Percentiles rank a stretch among this genome's conserved stretches.
phyloP scores from a whole-genome alignment of 2,797 vertebrate genomes.

The Naso thynnoides region DNA sequence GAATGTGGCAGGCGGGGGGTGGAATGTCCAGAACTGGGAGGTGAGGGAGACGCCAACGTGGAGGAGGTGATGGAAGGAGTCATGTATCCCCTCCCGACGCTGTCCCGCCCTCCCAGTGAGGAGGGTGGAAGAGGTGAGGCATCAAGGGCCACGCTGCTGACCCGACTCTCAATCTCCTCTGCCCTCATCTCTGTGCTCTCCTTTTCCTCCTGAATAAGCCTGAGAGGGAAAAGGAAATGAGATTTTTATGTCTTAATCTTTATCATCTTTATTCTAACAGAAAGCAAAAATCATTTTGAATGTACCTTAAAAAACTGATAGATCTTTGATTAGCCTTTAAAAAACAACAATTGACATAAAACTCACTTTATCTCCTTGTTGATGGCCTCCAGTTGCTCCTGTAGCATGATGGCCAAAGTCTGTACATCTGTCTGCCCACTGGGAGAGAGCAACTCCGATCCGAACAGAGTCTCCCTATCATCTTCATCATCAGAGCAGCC shows the following conservation, averaged over 20 bases:
- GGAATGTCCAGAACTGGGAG: slow-evolving; percentile 93
- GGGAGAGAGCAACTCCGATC: slow-evolving; percentile 90
- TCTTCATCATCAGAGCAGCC: slow-evolving; percentile 88
- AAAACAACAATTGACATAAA: not conserved
- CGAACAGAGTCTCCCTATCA: slow-evolving; percentile 86
- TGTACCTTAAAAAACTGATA: not conserved
- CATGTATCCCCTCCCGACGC: slow-evolving; percentile 87
- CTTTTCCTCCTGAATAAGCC: slow-evolving; percentile 94
- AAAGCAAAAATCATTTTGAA: too few species aligned
- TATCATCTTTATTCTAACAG: not conserved
- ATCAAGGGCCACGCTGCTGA: slow-evolving; percentile 90
- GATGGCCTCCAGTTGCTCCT: slow-evolving; percentile 94
- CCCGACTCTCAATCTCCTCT: slow-evolving; percentile 93
- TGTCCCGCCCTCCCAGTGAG: slow-evolving; percentile 85
- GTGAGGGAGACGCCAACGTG: slow-evolving; percentile 91
- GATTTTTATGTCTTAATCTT: not conserved
- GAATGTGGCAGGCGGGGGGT: slow-evolving; percentile 91
- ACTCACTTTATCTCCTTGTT: slow-evolving; percentile 95
- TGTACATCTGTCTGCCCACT: slow-evolving; percentile 94
- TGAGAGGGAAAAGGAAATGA: slow-evolving; percentile 45
- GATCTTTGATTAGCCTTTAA: not conserved
- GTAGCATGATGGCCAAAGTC: slow-evolving; percentile 94
- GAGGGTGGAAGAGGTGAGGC: slow-evolving; percentile 80
- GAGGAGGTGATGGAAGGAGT: slow-evolving; percentile 92
- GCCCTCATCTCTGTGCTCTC: slow-evolving; percentile 93